Percentiles rank a stretch among this genome's conserved stretches.
Conservation (phyloP, 2,113 vertebrate genomes). For the Hyla sarda region DNA sequence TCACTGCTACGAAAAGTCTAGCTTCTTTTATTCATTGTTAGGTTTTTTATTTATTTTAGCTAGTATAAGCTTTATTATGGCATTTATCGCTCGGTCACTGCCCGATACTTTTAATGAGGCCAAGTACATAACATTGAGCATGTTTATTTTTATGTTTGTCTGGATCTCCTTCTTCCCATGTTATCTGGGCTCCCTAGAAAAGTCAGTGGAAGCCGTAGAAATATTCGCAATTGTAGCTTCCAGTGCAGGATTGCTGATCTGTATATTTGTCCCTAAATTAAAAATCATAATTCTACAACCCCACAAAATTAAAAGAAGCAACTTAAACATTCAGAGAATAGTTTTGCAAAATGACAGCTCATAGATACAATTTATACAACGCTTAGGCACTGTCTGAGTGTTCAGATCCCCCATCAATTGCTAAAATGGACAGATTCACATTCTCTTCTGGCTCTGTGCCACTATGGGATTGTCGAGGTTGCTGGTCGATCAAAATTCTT, state of each 20-base stretch:
- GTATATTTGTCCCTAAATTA: constrained; percentile 25
- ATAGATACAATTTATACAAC: background rate
- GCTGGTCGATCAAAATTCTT: too few relatives aligned
- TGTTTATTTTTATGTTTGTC: constrained; percentile 18
- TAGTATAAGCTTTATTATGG: constrained; percentile 14
- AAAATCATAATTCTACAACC: constrained; percentile 19
- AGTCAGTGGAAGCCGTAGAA: background rate
- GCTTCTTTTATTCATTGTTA: constrained; percentile 34
- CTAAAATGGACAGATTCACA: too few relatives aligned
- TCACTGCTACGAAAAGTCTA: constrained; percentile 40
- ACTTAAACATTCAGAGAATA: background rate
- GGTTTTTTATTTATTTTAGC: constrained; percentile 41
- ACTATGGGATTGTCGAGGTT: too few relatives aligned
- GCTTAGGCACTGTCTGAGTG: too few relatives aligned
- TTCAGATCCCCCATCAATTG: too few relatives aligned
- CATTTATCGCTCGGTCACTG: constrained; percentile 19
- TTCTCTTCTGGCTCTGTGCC: too few relatives aligned
- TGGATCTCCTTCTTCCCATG: constrained; percentile 6
- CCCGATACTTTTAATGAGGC: constrained; percentile 45
- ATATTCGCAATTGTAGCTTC: constrained; percentile 37
- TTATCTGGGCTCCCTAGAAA: constrained; percentile 22
- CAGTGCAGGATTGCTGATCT: constrained; percentile 3
- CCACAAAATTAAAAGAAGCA: background rate
- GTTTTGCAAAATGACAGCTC: background rate
- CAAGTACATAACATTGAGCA: constrained; percentile 28